Conservation (phyloP, 2,888 invertebrate species). For the Halocaridina rubra region DNA sequence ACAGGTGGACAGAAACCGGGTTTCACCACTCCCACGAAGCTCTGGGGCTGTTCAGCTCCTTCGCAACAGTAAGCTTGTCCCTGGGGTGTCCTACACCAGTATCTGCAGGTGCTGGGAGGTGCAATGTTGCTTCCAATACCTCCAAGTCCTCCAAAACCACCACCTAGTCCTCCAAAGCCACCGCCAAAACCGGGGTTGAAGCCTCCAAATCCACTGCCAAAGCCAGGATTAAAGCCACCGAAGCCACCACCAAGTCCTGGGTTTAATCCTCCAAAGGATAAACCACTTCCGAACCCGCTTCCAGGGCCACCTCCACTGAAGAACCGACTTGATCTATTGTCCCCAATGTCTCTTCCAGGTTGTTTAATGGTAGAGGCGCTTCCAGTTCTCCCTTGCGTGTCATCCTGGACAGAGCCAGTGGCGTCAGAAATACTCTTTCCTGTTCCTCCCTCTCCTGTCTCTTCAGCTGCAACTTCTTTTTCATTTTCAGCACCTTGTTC, state of each 20-base stretch:
- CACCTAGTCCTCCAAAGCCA: neutral
- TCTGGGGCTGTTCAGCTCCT: neutral
- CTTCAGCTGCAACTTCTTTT: no score
- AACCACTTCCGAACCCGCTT: neutral
- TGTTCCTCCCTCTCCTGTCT: no score
- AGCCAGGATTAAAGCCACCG: neutral
- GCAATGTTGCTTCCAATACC: neutral
- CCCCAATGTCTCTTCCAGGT: no score
- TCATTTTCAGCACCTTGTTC: no score
- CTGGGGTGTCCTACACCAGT: slow-evolving; percentile 48
- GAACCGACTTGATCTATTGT: neutral
- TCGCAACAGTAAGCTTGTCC: slow-evolving; percentile 54
- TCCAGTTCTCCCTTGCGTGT: neutral
- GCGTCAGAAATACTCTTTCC: no score
- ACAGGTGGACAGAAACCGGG: slow-evolving; percentile 47
- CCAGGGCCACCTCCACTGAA: neutral
- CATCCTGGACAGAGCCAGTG: neutral
- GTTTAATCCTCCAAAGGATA: neutral
- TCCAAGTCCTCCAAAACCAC: neutral
- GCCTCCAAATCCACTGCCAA: neutral
- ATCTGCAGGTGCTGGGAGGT: slow-evolving; percentile 32
- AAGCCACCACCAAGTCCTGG: neutral
- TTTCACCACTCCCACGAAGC: slow-evolving; percentile 11
- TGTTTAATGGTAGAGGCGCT: no score
- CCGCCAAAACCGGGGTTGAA: neutral